Evolutionary conservation across 2,113 vertebrate species (phyloP), one percentile per base, ranked within the genome.

Genomic region (Pipa parva): DNA sequence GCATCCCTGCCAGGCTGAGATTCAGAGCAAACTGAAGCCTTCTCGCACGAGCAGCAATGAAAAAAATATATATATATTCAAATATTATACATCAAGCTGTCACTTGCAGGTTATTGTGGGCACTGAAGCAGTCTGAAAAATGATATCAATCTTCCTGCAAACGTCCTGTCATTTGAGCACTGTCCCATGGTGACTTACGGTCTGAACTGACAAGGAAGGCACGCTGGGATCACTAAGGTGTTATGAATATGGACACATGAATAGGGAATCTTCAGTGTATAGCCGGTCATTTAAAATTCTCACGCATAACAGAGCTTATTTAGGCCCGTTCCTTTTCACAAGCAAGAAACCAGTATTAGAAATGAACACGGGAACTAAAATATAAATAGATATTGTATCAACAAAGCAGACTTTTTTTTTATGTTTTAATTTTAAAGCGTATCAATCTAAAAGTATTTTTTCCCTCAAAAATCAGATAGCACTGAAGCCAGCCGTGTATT

Each of bases 1-100:
- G n/a, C n/a, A 50, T 48, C 57, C 50, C 42, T 67, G n/a, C 26
- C 45, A 26, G 49, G 28, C 26, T 28, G 50, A 33, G 7, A 15
- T 12, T 52, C 51, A 46, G 20, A 22, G 31, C 54, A 58, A n/a
- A 66, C 49, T 49, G 39, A 58, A 37, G 28, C 12, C 28, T 67
- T 59, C 28, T 59, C 45, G 59, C 55, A 36, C 26, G 55, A 67
- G 27, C 33, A 18, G 45, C 42, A 36, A 31, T 20, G 45, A 59
- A 59, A 65, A 52, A 66, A 72, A 59, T 64, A n/a, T n/a, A n/a
- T n/a, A n/a, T 46, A 31, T 26, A 22, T 52, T 33, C 36, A 31
- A 64, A 72, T 60, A 59, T 64, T 64, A 64, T 65, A 64, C 62
- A 72, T 52, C 52, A 60, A 64, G 33, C 55, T 52, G 55, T 59